Conservation (phyloP, 2,888 invertebrate genomes). For the Volucella zonaria region DNA sequence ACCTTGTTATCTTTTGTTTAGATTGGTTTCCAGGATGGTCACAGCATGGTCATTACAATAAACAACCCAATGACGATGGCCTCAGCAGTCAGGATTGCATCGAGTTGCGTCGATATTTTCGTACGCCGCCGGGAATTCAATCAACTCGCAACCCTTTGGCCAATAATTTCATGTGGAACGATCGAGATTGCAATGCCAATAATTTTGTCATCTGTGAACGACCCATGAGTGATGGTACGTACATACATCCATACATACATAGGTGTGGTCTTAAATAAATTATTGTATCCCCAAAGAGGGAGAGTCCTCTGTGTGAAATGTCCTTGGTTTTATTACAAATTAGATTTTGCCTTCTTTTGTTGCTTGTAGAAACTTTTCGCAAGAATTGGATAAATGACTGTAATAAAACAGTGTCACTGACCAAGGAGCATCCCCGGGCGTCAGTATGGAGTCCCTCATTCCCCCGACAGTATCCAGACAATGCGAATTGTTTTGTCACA, state of each 20-base stretch:
- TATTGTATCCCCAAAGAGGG: background rate
- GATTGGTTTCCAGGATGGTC: conserved; percentile 94
- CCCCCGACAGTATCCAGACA: conserved; percentile 90
- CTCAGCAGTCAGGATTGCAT: conserved; percentile 92
- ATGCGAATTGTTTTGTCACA: conserved; percentile 88
- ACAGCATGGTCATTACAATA: conserved; percentile 86
- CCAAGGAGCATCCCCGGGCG: conserved; percentile 86
- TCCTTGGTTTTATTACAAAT: conserved; percentile 50
- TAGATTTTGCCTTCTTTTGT: conserved; percentile 50
- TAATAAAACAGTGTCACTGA: conserved; percentile 87
- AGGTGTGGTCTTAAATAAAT: conserved; percentile 49
- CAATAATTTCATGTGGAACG: conserved; percentile 91
- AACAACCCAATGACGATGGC: conserved; percentile 92
- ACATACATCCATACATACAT: too few species aligned
- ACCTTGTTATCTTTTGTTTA: conserved; percentile 79
- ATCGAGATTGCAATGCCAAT: conserved; percentile 88
- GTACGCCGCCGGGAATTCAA: conserved; percentile 83
- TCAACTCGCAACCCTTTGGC: conserved; percentile 82
- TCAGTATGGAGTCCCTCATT: conserved; percentile 91
- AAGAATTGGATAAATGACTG: conserved; percentile 84
- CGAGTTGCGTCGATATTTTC: conserved; percentile 88
- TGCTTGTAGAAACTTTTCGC: conserved; percentile 82
- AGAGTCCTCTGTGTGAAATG: too few species aligned
- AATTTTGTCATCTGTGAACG: conserved; percentile 91
- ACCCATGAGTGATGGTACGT: conserved; percentile 86